These are phyloP conservation scores for Dolichallabes microphthalmus DNA, from an alignment of 2,113 vertebrate genomes.

Conservation along the genomic window DNA sequence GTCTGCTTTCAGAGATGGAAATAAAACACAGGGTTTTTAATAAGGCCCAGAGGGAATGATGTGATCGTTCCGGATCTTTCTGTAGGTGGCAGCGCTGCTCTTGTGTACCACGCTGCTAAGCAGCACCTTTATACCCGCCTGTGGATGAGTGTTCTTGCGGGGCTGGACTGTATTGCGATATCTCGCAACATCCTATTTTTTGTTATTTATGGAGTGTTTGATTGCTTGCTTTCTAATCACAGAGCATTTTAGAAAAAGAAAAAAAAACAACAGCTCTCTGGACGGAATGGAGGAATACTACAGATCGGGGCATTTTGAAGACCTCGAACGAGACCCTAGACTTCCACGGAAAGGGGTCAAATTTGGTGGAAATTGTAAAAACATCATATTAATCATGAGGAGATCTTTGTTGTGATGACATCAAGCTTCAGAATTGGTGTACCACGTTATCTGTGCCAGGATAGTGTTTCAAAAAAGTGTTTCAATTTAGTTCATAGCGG, in stretches of 20 bases:
- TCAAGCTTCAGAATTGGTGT: not conserved
- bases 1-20: conserved; percentile 43
- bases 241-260: not conserved
- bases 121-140: not conserved
- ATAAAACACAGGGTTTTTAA: conserved; percentile 47
- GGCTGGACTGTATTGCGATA: not conserved
- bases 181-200: not conserved
- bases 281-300: not conserved
- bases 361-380: not conserved
- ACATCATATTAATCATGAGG: accelerated
- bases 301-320: not conserved
- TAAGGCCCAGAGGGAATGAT: conserved; percentile 49
- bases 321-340: not conserved
- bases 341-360: not conserved
- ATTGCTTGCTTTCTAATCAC: not conserved
- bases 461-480: not conserved
- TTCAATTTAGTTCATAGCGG: not conserved
- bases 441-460: not conserved
- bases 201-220: not conserved
- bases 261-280: not conserved
- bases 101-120: conserved; percentile 6
- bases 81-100: conserved; percentile 56
- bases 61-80: conserved; percentile 3
- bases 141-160: not conserved
- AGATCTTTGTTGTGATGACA: not conserved